Percentiles rank a stretch among this genome's conserved stretches.
Evolutionary conservation across 2,888 invertebrate genomes (phyloP).

Genomic region (Dorcus parallelipipedus): DNA sequence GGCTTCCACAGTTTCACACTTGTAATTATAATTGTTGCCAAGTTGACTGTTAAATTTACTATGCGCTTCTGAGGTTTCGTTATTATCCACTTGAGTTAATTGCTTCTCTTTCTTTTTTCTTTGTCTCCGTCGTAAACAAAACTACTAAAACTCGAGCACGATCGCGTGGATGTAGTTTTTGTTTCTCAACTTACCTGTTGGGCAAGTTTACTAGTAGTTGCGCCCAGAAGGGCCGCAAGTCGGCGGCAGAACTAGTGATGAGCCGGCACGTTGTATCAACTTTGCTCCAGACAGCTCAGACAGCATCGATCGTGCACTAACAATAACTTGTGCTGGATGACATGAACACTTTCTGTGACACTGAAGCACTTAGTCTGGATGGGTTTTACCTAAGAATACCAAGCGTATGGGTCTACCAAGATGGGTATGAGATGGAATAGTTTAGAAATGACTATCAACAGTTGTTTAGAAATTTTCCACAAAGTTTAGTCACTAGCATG

Average conservation of each 20-base stretch:
- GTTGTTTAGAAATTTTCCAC: no score
- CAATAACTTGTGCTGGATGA: conserved; percentile 18
- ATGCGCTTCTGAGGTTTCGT: not conserved
- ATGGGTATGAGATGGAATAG: not conserved
- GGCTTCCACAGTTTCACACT: not conserved
- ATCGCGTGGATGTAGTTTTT: no score
- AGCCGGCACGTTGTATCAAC: conserved; percentile 34
- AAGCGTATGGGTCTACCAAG: conserved; percentile 8
- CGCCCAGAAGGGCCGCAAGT: conserved; percentile 29
- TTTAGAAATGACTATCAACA: not conserved
- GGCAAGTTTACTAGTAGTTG: conserved; percentile 26
- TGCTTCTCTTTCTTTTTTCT: not conserved
- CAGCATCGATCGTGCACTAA: conserved; percentile 41
- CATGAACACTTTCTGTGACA: conserved; percentile 20
- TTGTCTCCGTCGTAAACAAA: no score
- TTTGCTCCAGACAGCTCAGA: conserved; percentile 39
- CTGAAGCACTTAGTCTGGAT: conserved; percentile 15
- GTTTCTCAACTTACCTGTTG: conserved; percentile 39
- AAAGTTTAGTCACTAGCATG: conserved; percentile 19
- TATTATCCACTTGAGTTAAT: not conserved
- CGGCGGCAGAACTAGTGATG: conserved; percentile 35
- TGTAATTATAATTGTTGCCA: not conserved
- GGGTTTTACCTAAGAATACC: not conserved
- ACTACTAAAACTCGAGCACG: no score
- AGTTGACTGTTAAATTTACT: not conserved